Evolutionary conservation across 2,888 invertebrate species (phyloP).

Genomic region (Helobdella robusta): DNA sequence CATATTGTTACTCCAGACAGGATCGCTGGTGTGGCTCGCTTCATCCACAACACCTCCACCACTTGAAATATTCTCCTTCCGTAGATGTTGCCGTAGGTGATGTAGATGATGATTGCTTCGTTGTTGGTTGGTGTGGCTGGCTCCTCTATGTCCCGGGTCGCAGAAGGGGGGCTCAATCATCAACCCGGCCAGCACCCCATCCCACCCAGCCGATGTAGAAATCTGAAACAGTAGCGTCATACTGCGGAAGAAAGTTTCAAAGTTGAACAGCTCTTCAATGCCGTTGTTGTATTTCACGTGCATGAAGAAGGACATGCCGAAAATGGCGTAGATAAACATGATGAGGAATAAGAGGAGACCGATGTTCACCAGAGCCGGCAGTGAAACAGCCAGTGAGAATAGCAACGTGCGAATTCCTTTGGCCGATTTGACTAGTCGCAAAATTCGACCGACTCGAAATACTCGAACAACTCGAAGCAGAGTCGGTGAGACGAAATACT

Average conservation of each 20-base stretch:
- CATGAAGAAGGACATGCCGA: slow-evolving; percentile 99
- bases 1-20: not conserved
- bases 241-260: slow-evolving; percentile 94
- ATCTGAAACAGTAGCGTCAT: slow-evolving; percentile 93
- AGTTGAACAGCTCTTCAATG: slow-evolving; percentile 88
- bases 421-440: slow-evolving; percentile 94
- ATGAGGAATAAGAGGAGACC: slow-evolving; percentile 92
- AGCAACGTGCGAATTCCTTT: slow-evolving; percentile 93
- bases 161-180: slow-evolving; percentile 60
- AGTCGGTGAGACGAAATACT: slow-evolving; percentile 94
- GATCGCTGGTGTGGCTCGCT: not conserved
- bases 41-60: no score
- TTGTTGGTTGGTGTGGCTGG: not conserved
- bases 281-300: slow-evolving; percentile 88
- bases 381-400: slow-evolving; percentile 94
- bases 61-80: no score
- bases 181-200: slow-evolving; percentile 83
- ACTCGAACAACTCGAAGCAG: slow-evolving; percentile 93
- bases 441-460: slow-evolving; percentile 91
- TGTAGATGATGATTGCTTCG: no score
- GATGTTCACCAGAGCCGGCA: slow-evolving; percentile 97
- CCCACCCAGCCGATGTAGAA: slow-evolving; percentile 66
- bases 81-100: no score
- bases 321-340: slow-evolving; percentile 98
- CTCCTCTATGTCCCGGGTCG: not conserved